A percentile compares a stretch with the other conserved stretches of the same genome.
These are phyloP conservation scores for Mellilla xanthometata DNA, from an alignment of 2,888 invertebrate species.

Conservation along the genomic window DNA sequence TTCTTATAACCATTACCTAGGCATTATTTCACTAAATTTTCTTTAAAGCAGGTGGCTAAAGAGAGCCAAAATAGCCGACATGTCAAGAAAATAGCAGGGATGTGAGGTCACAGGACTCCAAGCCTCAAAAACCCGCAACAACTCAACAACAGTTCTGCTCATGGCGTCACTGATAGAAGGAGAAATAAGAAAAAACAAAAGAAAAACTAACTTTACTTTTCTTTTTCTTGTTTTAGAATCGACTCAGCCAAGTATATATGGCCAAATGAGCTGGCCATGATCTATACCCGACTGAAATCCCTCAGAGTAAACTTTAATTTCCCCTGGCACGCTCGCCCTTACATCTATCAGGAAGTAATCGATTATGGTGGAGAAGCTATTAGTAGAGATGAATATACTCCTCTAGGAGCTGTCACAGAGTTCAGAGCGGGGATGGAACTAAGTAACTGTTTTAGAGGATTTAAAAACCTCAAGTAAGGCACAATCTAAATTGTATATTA, in stretches of 20 bases:
- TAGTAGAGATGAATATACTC: slow-evolving; percentile 78
- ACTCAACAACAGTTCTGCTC: no score
- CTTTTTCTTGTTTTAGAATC: slow-evolving; percentile 65
- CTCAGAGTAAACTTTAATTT: slow-evolving; percentile 86
- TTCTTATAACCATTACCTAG: no score
- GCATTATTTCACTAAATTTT: no score
- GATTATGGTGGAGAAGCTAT: slow-evolving; percentile 83
- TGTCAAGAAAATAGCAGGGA: no score
- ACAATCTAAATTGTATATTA: no score
- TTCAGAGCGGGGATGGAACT: slow-evolving; percentile 74
- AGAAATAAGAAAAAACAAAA: no score
- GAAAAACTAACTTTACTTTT: no score
- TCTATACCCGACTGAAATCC: slow-evolving; percentile 84
- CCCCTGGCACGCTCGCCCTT: slow-evolving; percentile 83
- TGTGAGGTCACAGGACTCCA: no score
- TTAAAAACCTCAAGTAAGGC: slow-evolving; percentile 54
- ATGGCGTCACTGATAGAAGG: no score
- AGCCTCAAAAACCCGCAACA: no score
- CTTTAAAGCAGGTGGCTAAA: no score
- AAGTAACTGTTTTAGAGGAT: slow-evolving; percentile 60
- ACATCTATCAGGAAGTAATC: slow-evolving; percentile 89
- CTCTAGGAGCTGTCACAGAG: slow-evolving; percentile 86
- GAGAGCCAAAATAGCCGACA: no score
- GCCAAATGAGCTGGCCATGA: slow-evolving; percentile 87
- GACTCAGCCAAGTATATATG: slow-evolving; percentile 92